phyloP scores from a whole-genome alignment of 2,797 vertebrate species.

The Mus spretus region DNA sequence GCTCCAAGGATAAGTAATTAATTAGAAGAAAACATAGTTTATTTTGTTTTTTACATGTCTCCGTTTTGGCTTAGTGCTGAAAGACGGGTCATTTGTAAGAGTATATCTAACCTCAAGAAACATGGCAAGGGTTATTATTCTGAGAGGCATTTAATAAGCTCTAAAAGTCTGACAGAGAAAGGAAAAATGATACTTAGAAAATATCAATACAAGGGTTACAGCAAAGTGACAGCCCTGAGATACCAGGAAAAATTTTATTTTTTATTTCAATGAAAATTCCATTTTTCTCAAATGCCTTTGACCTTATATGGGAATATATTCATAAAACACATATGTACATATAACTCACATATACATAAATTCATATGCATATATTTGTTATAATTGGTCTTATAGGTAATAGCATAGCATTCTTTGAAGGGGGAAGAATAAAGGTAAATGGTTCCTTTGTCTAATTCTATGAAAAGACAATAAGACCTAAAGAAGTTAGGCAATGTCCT shows the following conservation, averaged over 20 bases:
- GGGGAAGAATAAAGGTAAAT: neutral
- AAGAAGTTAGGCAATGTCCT: neutral
- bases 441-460: neutral
- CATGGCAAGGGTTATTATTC: slow-evolving; percentile 36
- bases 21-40: slow-evolving; percentile 39
- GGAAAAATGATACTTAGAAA: neutral
- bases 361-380: neutral
- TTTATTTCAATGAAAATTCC: neutral
- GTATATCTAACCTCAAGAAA: slow-evolving; percentile 49
- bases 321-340: neutral
- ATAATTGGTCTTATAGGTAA: neutral
- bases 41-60: slow-evolving; percentile 29
- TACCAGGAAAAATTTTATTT: neutral
- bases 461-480: neutral
- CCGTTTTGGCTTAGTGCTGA: slow-evolving; percentile 35
- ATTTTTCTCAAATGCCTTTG: slow-evolving; percentile 5
- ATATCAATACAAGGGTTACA: neutral
- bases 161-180: slow-evolving; percentile 10
- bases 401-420: neutral
- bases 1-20: neutral
- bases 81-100: slow-evolving; percentile 51
- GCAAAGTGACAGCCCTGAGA: slow-evolving; percentile 8
- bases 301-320: neutral
- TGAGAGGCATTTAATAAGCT: slow-evolving; percentile 14
- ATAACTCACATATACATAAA: neutral